Percentiles rank a stretch among this genome's conserved stretches.
phyloP scores from a whole-genome alignment of 1,140 invertebrate species.

The Drosophila kikkawai region DNA sequence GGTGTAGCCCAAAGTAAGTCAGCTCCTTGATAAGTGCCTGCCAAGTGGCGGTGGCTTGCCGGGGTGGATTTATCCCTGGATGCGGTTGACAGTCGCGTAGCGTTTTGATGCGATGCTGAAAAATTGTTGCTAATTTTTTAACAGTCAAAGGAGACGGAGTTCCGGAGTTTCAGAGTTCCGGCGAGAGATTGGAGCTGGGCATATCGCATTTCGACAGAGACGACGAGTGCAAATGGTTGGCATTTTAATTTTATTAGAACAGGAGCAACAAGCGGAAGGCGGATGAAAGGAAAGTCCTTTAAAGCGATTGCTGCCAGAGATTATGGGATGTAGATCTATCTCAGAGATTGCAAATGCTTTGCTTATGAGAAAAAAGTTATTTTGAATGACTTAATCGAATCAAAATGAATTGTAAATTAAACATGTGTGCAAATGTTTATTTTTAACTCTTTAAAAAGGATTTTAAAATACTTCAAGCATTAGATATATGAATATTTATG shows the following conservation, averaged over 20 bases:
- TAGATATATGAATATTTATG: not conserved
- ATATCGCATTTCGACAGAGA: conserved; percentile 59
- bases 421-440: too few species aligned
- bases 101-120: conserved; percentile 77
- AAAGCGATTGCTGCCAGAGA: conserved; percentile 27
- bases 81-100: conserved; percentile 71
- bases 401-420: not conserved
- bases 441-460: not conserved
- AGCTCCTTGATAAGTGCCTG: conserved; percentile 68
- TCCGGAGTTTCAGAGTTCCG: conserved; percentile 14
- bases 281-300: conserved; percentile 44
- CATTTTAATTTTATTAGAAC: conserved; percentile 76
- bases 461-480: not conserved
- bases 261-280: conserved; percentile 35
- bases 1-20: conserved; percentile 75
- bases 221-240: conserved; percentile 72
- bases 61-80: conserved; percentile 44
- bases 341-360: conserved; percentile 5
- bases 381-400: not conserved
- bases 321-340: conserved; percentile 25
- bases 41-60: conserved; percentile 1
- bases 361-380: not conserved
- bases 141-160: conserved; percentile 47
- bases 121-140: conserved; percentile 83
- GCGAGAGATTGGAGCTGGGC: conserved; percentile 20